Evolutionary conservation across 2,888 invertebrate species (phyloP).

Genomic region (Psylliodes chrysocephalus): DNA sequence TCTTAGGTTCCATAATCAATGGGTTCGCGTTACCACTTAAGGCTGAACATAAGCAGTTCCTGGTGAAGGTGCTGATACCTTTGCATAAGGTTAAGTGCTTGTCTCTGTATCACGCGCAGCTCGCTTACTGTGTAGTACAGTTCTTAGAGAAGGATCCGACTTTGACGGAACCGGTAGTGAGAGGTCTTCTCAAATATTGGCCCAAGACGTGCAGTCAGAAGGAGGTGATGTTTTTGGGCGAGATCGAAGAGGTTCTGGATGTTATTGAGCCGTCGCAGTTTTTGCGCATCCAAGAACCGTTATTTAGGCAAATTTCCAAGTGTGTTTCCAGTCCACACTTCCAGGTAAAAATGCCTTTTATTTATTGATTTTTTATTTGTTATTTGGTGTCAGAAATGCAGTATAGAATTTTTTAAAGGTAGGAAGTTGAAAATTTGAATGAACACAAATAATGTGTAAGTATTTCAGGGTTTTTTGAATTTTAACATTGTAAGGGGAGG

Average conservation of each 20-base stretch:
- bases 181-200: constrained; percentile 96
- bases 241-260: constrained; percentile 99
- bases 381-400: too few species aligned
- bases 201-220: constrained; percentile 99
- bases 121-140: constrained; percentile 99
- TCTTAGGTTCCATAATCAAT: constrained; percentile 98
- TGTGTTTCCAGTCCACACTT: constrained; percentile 99
- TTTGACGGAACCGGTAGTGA: constrained; percentile 93
- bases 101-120: constrained; percentile 96
- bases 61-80: constrained; percentile 78
- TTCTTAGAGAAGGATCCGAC: constrained; percentile 94
- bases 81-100: constrained; percentile 75
- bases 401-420: too few species aligned
- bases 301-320: constrained; percentile 98
- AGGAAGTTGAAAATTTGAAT: too few species aligned
- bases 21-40: constrained; percentile 98
- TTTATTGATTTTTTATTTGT: too few species aligned
- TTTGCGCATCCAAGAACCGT: constrained; percentile 96
- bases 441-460: too few species aligned
- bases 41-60: constrained; percentile 97
- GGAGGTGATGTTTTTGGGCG: constrained; percentile 99
- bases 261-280: constrained; percentile 99
- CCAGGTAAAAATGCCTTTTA: constrained; percentile 74
- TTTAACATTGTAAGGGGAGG: too few species aligned
- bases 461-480: too few species aligned